Conservation (phyloP, 30 jellyfish, hydroid and myxozoan genomes). For the Rhopilema esculentum region DNA sequence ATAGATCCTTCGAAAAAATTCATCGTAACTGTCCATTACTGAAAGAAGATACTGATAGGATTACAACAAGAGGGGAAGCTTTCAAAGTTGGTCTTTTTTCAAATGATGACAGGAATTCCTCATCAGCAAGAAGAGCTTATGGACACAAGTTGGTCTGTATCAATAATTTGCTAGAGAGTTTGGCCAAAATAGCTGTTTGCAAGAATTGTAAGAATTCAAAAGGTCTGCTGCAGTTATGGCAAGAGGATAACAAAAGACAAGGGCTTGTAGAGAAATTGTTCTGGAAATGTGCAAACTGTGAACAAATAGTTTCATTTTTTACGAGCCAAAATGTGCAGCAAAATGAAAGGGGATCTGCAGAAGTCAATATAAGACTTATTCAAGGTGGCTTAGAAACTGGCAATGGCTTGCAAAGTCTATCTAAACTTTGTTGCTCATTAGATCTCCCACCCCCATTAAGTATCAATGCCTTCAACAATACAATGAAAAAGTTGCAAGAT, state of each 20-base stretch:
- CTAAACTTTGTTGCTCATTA: background rate
- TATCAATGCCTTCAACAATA: too few relatives aligned
- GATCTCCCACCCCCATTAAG: background rate
- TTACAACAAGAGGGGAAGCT: background rate
- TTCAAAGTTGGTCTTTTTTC: background rate
- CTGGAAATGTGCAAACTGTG: constrained; percentile 2
- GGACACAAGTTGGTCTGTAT: background rate
- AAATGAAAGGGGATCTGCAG: background rate
- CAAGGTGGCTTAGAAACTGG: constrained; percentile 7
- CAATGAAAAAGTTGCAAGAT: too few relatives aligned
- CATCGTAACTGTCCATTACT: background rate
- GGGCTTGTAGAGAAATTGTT: background rate
- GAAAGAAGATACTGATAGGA: background rate
- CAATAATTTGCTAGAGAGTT: background rate
- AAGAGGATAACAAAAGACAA: background rate
- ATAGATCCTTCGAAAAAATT: background rate
- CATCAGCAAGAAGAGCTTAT: background rate
- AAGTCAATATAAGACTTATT: background rate
- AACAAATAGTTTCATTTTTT: background rate
- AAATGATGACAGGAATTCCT: background rate
- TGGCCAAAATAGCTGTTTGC: background rate
- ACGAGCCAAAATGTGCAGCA: background rate
- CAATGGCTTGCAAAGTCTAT: background rate
- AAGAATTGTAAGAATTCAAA: background rate
- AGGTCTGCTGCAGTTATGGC: background rate